A percentile compares a stretch with the other conserved stretches of the same genome.
These are phyloP conservation scores for Mesodorylaimus sp. DNA, from an alignment of 2,888 invertebrate species.

Conservation along the genomic window DNA sequence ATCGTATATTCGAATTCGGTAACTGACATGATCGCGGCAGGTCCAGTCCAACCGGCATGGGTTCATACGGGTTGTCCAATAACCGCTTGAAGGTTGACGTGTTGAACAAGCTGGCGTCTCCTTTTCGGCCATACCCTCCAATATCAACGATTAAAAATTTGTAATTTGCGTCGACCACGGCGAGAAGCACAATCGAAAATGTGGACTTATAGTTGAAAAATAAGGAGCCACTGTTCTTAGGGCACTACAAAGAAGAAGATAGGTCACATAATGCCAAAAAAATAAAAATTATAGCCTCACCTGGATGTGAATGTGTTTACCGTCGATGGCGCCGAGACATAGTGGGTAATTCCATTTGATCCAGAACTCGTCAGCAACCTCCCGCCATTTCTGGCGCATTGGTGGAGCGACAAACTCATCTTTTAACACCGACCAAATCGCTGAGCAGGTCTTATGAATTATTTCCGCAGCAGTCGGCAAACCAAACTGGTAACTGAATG, in stretches of 20 bases:
- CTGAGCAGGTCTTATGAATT: background rate
- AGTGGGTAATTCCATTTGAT: conserved; percentile 22
- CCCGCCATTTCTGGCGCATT: conserved; percentile 1
- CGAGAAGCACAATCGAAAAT: background rate
- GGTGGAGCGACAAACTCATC: background rate
- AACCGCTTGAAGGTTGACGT: background rate
- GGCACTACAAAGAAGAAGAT: too few relatives aligned
- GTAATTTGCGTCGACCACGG: background rate
- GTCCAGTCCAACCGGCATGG: background rate
- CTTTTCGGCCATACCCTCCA: background rate
- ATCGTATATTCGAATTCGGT: background rate
- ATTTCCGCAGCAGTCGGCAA: background rate
- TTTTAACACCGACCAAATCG: background rate
- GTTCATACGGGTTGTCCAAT: background rate
- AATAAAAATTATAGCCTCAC: too few relatives aligned
- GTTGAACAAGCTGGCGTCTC: background rate
- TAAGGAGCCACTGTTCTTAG: background rate
- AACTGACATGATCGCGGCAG: background rate
- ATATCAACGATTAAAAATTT: background rate
- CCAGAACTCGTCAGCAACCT: conserved; percentile 11
- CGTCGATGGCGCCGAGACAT: background rate
- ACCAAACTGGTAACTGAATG: background rate
- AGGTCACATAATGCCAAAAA: too few relatives aligned
- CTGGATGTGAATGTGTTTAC: background rate
- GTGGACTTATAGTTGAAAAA: background rate